Conservation (phyloP, 2,797 vertebrate genomes). For the Phataginus tricuspis region DNA sequence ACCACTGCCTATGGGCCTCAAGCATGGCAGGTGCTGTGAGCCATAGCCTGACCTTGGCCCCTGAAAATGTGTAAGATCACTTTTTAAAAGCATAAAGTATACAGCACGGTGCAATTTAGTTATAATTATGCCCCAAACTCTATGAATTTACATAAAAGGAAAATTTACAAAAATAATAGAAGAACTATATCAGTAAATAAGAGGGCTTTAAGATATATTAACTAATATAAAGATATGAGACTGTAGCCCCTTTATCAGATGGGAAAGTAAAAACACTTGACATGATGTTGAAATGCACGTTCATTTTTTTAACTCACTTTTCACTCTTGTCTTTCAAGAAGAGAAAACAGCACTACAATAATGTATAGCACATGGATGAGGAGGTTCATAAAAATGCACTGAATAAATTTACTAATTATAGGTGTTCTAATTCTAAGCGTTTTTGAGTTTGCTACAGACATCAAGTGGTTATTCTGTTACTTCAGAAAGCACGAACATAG, state of each 20-base stretch:
- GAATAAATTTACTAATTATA: not conserved
- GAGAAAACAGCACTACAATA: not conserved
- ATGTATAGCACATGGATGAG: not conserved
- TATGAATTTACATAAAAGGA: not conserved
- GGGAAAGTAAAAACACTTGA: not conserved
- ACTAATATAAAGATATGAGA: constrained; percentile 19
- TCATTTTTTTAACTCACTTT: not conserved
- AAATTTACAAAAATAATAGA: not conserved
- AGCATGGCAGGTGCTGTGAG: not conserved
- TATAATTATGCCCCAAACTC: not conserved
- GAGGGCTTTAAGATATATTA: not conserved
- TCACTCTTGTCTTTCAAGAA: constrained; percentile 25
- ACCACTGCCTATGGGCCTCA: not conserved
- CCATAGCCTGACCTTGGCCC: not conserved
- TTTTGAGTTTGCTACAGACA: not conserved
- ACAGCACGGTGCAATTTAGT: not conserved
- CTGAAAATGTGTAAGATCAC: not conserved
- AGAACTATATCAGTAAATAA: constrained; percentile 4
- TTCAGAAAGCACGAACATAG: not conserved
- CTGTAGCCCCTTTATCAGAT: not conserved
- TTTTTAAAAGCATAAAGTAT: constrained; percentile 25
- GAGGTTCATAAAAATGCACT: not conserved
- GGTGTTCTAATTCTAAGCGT: not conserved
- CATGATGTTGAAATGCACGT: not conserved
- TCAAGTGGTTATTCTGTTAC: not conserved